Evolutionary conservation across 2,888 invertebrate species (phyloP).

Genomic region (Herminia tarsipennalis): DNA sequence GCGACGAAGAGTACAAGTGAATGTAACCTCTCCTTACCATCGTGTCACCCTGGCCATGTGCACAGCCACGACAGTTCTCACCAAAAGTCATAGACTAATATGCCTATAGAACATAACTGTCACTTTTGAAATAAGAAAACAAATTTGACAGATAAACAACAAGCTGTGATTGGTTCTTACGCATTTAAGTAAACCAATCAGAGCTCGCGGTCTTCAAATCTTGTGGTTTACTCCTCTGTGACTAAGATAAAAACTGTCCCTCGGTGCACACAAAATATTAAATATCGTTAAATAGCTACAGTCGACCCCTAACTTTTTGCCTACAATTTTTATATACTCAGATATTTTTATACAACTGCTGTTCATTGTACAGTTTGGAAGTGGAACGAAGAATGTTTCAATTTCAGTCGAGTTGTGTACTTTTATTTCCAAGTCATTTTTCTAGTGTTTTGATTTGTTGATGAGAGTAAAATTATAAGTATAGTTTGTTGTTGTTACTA

Average conservation of each 20-base stretch:
- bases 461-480: conserved; percentile 36
- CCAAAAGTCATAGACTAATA: background rate
- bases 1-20: conserved; percentile 87
- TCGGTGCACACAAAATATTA: conserved; percentile 13
- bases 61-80: conserved; percentile 30
- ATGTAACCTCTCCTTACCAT: conserved; percentile 15
- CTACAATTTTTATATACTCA: conserved; percentile 51
- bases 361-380: conserved; percentile 39
- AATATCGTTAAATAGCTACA: conserved; percentile 33
- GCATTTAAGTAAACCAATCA: background rate
- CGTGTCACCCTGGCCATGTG: conserved; percentile 34
- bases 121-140: too few relatives aligned
- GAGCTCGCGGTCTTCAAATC: background rate
- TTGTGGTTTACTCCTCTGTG: conserved; percentile 1
- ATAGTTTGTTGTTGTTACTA: conserved; percentile 43
- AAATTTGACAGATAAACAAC: too few relatives aligned
- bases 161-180: background rate
- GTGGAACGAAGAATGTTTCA: conserved; percentile 28
- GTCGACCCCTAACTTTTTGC: conserved; percentile 44
- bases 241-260: conserved; percentile 19
- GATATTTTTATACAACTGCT: conserved; percentile 53
- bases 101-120: background rate
- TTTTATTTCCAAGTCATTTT: conserved; percentile 13
- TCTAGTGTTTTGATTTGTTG: conserved; percentile 20
- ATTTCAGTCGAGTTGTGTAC: conserved; percentile 14